Base-by-base conservation (phyloP, 2,113 vertebrate species). In the Anhinga anhinga region DNA sequence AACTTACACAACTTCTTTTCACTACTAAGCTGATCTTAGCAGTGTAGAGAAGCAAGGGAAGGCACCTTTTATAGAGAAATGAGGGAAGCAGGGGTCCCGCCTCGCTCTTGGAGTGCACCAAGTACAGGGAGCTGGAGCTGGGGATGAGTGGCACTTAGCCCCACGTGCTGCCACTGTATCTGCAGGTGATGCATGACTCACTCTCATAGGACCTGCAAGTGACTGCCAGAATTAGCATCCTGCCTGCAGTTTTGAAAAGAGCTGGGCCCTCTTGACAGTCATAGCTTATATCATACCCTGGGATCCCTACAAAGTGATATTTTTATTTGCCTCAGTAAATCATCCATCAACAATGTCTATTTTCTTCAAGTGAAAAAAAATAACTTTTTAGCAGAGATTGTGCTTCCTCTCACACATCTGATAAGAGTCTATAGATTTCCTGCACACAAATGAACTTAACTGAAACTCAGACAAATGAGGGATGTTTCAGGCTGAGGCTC, bases 211-310 rank as follows among this genome's bases (percentile, higher is more conserved):
- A 93, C 59, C 38, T n/a, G 80, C 5, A 30, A 94, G 69, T 40
- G 70, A 52, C 69, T 91, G 83, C 77, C 86, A 91, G 61, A 87
- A 89, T 91, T 94, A 84, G 52, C 73, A 94, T 85, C 73, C 65
- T 1, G 16, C 59, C 47, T 44, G 61, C 63, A 76, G n/a, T 26
- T 72, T 27, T 71, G 30, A 82, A 79, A 82, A 88, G 44, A 93
- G 22, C 42, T 50, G 69, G 29, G 67, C 13, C 65, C n/a, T 71
- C 81, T 89, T 74, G 26, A 50, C 38, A 36, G 12, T 10, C 26
- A 34, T 4, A 8, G 71, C 45, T 88, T 73, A 44, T 50, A 36
- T 42, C 1, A 2, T 67, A 73, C 80, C 25, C 76, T 66, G 50
- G 79, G 65, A 72, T 82, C 29, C 32, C 56, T 73, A 58, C 20